Percentiles rank a stretch among this genome's conserved stretches.
These are phyloP conservation scores for Cercopithecus mona DNA, from an alignment of 2,113 vertebrate species.

Conservation along the genomic window DNA sequence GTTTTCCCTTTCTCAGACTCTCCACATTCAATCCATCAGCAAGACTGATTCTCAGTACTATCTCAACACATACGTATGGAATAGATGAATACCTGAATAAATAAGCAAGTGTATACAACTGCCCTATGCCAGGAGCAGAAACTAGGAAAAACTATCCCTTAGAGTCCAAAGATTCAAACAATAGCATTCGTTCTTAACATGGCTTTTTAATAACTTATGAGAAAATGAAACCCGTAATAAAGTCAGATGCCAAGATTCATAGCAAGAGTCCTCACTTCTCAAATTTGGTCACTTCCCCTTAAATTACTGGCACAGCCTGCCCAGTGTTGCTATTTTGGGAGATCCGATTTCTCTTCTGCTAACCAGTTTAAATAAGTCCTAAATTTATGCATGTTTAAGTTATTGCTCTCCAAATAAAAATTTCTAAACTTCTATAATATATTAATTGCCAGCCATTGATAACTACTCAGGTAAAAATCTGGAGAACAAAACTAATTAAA, in stretches of 20 bases:
- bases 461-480: constrained; percentile 50
- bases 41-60: neutral
- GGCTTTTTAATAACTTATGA: constrained; percentile 16
- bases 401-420: constrained; percentile 46
- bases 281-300: constrained; percentile 60
- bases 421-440: neutral
- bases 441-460: constrained; percentile 27
- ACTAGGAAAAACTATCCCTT: constrained; percentile 24
- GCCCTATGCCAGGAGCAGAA: neutral
- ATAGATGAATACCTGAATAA: neutral
- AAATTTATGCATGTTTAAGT: constrained; percentile 50
- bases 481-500: constrained; percentile 54
- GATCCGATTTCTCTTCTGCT: constrained; percentile 55
- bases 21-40: neutral
- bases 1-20: neutral
- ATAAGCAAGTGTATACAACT: neutral
- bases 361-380: constrained; percentile 50
- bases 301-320: constrained; percentile 64
- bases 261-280: constrained; percentile 61
- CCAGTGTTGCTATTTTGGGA: constrained; percentile 49
- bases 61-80: neutral
- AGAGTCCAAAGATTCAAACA: constrained; percentile 21
- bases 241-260: constrained; percentile 47
- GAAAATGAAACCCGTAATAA: constrained; percentile 67
- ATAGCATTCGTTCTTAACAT: neutral